phyloP scores from a whole-genome alignment of 2,113 vertebrate genomes.

The Oreochromis spilurus region DNA sequence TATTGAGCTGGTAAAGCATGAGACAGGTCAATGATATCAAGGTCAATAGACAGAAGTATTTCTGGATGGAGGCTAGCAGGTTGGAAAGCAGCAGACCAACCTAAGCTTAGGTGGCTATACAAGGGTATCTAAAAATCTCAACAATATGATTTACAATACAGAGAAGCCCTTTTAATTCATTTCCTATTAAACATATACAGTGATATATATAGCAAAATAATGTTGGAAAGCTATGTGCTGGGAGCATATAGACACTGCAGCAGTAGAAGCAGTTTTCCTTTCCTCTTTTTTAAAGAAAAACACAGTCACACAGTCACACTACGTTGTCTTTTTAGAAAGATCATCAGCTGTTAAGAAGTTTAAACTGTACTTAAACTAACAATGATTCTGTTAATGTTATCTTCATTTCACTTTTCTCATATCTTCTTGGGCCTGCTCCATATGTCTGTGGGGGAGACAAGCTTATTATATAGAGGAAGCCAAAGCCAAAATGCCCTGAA shows the following conservation, averaged over 20 bases:
- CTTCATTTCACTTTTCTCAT: neutral
- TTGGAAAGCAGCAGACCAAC: neutral
- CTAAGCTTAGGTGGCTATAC: neutral
- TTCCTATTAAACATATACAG: neutral
- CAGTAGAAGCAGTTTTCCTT: neutral
- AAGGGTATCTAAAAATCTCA: neutral
- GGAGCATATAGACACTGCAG: neutral
- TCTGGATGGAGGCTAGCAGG: neutral
- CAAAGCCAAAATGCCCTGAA: neutral
- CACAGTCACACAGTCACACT: neutral
- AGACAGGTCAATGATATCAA: neutral
- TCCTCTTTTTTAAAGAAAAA: neutral
- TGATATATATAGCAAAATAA: neutral
- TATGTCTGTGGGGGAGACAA: neutral
- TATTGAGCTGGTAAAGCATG: neutral
- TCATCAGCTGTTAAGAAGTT: neutral
- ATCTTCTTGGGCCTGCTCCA: neutral
- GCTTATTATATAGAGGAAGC: neutral
- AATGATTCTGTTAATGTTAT: neutral
- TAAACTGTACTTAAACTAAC: neutral
- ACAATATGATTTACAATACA: neutral
- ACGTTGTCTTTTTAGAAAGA: neutral
- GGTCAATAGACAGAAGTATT: neutral
- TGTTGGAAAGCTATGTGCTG: neutral
- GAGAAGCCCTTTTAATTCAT: neutral